These are phyloP conservation scores for Dasypus novemcinctus DNA, from an alignment of 2,113 vertebrate genomes.

Conservation along the genomic window DNA sequence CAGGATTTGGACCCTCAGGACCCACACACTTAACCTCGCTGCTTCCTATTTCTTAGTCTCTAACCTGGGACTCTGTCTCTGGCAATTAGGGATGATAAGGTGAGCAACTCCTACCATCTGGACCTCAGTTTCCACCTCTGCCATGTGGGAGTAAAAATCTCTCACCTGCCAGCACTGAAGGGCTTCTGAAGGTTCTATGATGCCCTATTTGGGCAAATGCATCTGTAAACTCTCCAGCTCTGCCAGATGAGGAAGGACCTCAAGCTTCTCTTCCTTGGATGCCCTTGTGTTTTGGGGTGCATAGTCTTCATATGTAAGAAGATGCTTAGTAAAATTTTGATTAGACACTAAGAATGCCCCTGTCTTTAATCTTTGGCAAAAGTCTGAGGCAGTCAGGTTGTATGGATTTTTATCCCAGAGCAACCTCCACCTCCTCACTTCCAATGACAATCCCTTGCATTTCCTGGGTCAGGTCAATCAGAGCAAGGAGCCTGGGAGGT, in stretches of 20 bases:
- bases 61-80: neutral
- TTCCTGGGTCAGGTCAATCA: constrained; percentile 73
- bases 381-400: constrained; percentile 60
- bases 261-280: neutral
- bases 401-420: constrained; percentile 75
- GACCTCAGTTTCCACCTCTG: neutral
- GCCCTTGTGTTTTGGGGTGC: neutral
- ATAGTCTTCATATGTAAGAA: neutral
- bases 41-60: neutral
- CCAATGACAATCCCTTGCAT: constrained; percentile 70
- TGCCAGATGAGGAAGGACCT: neutral
- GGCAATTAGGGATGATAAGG: neutral
- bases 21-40: neutral
- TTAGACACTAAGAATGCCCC: neutral
- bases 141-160: neutral
- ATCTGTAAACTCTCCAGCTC: neutral
- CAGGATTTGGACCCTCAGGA: neutral
- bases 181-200: neutral
- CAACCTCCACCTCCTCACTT: constrained; percentile 64
- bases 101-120: neutral
- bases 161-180: neutral
- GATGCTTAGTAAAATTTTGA: neutral
- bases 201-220: neutral
- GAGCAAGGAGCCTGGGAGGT: constrained; percentile 66
- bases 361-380: constrained; percentile 57